Base-by-base conservation (phyloP, 2,888 invertebrate species). In the Catonia carolina region DNA sequence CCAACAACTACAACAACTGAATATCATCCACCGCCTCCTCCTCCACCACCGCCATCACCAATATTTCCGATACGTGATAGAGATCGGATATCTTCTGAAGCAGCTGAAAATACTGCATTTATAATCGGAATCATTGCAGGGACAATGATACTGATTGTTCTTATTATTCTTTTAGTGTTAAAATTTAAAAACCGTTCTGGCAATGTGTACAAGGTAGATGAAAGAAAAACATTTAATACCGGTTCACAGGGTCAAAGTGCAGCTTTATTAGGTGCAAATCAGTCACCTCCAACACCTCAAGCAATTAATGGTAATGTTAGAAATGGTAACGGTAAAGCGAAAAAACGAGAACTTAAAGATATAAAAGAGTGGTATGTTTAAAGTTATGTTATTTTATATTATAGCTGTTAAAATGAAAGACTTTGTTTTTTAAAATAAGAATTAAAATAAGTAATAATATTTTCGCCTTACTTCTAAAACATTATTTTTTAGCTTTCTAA, bases 351-450 rank as follows among this genome's bases (percentile, higher is more conserved):
- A 71, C 82, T 86, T 61, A 90, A 91, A 79, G 91, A 92, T 72
- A 89, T 94, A 71, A 94, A 94, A 78, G 94, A 94, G 80, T 94
- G 94, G 94, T 94, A 94, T 74, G 94, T 94, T 74, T 93, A 86
- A 81, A 47, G 48, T 22, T 50, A 27, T 27, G n/a, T 27, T 6
- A 27, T 14, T 12, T 4, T 17, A 20, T 17, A 47, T 20, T 17
- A 15, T 6, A 7, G 3, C 4, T n/a, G 20, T 47, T n/a, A 33
- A 41, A 27, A 51, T 2, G 15, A 23, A 27, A 27, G 27, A 27
- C 27, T 27, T 27, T n/a, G n/a, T n/a, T n/a, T n/a, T n/a, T n/a
- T n/a, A n/a, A n/a, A n/a, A n/a, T n/a, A n/a, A n/a, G n/a, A n/a
- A n/a, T n/a, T n/a, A 27, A 27, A 4, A 27, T 27, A 27, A 27